These are phyloP conservation scores for Samia ricini DNA, from an alignment of 1,140 invertebrate species.

Conservation along the genomic window DNA sequence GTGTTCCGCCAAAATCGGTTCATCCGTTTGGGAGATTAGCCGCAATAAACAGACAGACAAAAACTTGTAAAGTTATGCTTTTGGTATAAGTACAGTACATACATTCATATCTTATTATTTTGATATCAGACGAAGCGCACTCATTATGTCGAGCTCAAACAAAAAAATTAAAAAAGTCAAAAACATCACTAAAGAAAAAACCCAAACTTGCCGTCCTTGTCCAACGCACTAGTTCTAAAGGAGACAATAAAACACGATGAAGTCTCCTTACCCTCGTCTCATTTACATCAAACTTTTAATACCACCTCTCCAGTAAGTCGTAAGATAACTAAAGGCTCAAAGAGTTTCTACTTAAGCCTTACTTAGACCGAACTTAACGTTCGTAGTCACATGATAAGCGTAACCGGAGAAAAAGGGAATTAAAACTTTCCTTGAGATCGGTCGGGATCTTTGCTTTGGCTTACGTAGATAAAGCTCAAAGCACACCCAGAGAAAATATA, in stretches of 20 bases:
- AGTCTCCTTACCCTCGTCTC: conserved; percentile 1
- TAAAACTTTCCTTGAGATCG: conserved; percentile 9
- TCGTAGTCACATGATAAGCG: conserved; percentile 12
- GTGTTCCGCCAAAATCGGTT: no score
- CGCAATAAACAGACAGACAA: no score
- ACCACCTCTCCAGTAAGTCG: not conserved
- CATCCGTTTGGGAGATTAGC: no score
- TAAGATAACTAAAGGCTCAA: conserved; percentile 11
- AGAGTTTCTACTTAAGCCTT: conserved; percentile 3
- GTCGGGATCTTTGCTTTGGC: conserved; percentile 6
- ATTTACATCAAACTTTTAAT: conserved; percentile 14
- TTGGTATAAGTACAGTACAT: no score
- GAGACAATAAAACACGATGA: not conserved
- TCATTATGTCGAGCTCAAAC: no score
- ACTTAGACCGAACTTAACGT: conserved; percentile 10
- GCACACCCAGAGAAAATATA: not conserved
- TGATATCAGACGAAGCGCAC: no score
- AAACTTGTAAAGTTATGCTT: no score
- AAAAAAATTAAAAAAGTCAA: no score
- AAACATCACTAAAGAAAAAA: not conserved
- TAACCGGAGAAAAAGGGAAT: conserved; percentile 12
- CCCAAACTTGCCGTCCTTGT: not conserved
- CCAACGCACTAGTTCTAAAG: not conserved
- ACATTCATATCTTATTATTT: no score
- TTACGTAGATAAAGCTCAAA: not conserved